Conservation (phyloP, 2,888 invertebrate species). For the Eurytoma adleriae region DNA sequence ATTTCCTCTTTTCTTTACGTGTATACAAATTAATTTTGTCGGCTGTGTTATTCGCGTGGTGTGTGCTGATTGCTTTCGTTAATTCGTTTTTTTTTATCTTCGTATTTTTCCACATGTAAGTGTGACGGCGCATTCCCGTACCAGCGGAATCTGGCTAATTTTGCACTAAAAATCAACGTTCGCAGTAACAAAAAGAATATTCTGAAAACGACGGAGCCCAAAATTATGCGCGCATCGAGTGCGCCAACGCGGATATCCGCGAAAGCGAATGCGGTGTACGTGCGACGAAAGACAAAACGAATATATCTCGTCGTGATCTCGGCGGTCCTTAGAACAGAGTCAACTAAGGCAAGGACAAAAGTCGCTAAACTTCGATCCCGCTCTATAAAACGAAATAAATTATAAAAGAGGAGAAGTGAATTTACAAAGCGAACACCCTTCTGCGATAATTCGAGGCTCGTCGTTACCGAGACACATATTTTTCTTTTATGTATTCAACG, state of each 20-base stretch:
- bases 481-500: not conserved
- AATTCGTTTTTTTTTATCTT: constrained; percentile 42
- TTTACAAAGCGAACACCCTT: not conserved
- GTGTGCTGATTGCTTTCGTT: constrained; percentile 43
- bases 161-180: constrained; percentile 36
- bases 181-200: constrained; percentile 15
- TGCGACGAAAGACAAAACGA: not conserved
- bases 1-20: constrained; percentile 52
- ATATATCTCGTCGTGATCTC: not conserved
- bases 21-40: constrained; percentile 54
- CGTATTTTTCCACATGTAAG: constrained; percentile 8
- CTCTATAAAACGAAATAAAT: not conserved
- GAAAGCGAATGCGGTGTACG: not conserved
- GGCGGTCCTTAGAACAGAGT: not conserved
- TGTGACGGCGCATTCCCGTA: constrained; percentile 47
- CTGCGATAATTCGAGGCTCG: constrained; percentile 44
- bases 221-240: constrained; percentile 33
- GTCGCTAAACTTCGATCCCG: not conserved
- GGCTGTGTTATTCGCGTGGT: constrained; percentile 29
- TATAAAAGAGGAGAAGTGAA: constrained; percentile 2
- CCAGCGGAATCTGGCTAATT: constrained; percentile 52
- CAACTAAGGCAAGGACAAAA: too few species aligned
- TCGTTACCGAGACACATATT: constrained; percentile 25
- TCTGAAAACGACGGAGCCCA: constrained; percentile 39
- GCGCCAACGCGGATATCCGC: not conserved